Conservation (phyloP, 2,113 vertebrate species). For the Odocoileus hemionus region DNA sequence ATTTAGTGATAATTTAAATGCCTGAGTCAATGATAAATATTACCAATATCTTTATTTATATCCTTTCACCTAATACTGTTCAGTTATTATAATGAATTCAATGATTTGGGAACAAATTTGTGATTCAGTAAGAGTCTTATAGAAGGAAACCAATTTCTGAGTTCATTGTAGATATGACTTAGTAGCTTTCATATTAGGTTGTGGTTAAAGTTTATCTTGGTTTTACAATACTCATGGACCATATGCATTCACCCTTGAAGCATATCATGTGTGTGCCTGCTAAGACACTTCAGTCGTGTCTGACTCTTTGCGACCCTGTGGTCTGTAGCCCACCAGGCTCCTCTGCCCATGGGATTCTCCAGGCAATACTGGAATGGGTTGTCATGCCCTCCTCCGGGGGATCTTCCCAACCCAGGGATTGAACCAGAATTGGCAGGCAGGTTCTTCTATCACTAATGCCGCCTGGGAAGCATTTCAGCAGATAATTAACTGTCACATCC, state of each 20-base stretch:
- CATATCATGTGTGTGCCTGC: not conserved
- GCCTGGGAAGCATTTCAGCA: not conserved
- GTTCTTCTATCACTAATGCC: not conserved
- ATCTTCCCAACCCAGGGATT: not conserved
- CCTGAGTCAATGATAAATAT: constrained; percentile 36
- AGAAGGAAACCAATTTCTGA: constrained; percentile 28
- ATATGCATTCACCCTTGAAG: not conserved
- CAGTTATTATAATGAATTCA: constrained; percentile 39
- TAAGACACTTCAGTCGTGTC: not conserved
- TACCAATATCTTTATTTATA: constrained; percentile 18
- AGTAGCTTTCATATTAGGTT: not conserved
- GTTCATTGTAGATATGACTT: not conserved
- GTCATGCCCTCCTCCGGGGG: not conserved
- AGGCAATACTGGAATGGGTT: not conserved
- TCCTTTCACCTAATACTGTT: not conserved
- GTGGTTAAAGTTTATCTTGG: not conserved
- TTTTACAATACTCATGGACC: not conserved
- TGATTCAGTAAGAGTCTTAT: constrained; percentile 39
- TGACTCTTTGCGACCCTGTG: not conserved
- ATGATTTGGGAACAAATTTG: constrained; percentile 40
- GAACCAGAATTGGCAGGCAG: not conserved
- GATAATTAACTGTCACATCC: not conserved
- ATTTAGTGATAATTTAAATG: constrained; percentile 13
- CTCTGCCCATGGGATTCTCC: not conserved
- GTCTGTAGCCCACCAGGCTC: not conserved